Base-by-base conservation (phyloP, 2,888 invertebrate genomes). In the Laothoe populi region DNA sequence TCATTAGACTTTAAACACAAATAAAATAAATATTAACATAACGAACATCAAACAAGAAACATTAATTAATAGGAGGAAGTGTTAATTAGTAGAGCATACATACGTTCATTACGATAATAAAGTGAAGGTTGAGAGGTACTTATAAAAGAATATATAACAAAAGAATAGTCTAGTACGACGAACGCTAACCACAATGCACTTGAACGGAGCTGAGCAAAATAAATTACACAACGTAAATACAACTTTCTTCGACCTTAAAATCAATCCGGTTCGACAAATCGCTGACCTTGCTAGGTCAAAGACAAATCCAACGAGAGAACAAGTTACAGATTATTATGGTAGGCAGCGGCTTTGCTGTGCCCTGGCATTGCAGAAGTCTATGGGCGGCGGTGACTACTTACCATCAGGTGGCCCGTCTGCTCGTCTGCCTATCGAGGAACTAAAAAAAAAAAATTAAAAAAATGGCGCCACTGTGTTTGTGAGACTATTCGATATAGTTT, bases 251-350 rank as follows among this genome's bases (percentile, higher is more conserved):
- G 57, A 21, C 44, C 57, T 35, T 10, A 57, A 59, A 46, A 63
- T 64, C 31, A 31, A 60, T 65, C 63, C 59, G 64, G 63, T 61
- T 57, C 57, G 44, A 72, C 66, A 74, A 73, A 72, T 74, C 69
- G 72, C 60, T 70, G 72, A 71, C 72, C 77, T 79, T 75, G 74
- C 66, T 71, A 72, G 75, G 79, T 75, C 79, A 75, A 67, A 73
- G 68, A 65, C 71, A 68, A 66, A 62, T 58, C n/a, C n/a, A n/a
- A n/a, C n/a, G n/a, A n/a, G n/a, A n/a, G n/a, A n/a, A n/a, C n/a
- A n/a, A n/a, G n/a, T n/a, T n/a, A n/a, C n/a, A n/a, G n/a, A n/a
- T n/a, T n/a, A n/a, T n/a, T n/a, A n/a, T n/a, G n/a, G n/a, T n/a
- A n/a, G n/a, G n/a, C n/a, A n/a, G n/a, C n/a, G n/a, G n/a, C n/a